Evolutionary conservation across 2,113 vertebrate genomes (phyloP).

Genomic region (Boleophthalmus pectinirostris): DNA sequence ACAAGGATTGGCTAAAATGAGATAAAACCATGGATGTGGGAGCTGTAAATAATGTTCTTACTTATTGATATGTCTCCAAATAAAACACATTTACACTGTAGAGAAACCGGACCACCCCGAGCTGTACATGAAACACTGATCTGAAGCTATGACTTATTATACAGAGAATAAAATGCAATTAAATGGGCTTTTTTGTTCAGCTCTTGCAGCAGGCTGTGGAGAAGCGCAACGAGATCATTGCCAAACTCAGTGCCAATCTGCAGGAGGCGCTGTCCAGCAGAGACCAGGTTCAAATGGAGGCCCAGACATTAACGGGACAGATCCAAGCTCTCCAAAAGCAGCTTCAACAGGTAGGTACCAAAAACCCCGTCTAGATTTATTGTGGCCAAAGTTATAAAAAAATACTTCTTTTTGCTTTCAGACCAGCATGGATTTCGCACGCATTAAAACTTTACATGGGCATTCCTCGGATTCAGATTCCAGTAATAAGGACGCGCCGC

Average conservation of each 20-base stretch:
- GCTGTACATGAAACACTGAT: no score
- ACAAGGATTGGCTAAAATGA: no score
- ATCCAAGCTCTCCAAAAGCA: constrained; percentile 80
- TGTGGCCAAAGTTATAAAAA: background rate
- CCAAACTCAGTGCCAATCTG: constrained; percentile 77
- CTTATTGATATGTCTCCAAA: no score
- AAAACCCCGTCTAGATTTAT: background rate
- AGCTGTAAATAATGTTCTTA: no score
- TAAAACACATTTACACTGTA: no score
- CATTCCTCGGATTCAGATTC: constrained; percentile 54
- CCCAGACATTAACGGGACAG: constrained; percentile 68
- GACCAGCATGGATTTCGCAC: constrained; percentile 77
- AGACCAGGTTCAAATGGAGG: constrained; percentile 80
- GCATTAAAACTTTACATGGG: constrained; percentile 67
- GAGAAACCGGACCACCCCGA: no score
- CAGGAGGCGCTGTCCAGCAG: constrained; percentile 72
- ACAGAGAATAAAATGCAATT: background rate
- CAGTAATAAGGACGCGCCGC: constrained; percentile 49
- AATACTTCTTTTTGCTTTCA: constrained; percentile 32
- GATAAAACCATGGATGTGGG: no score
- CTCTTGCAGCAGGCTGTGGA: constrained; percentile 77
- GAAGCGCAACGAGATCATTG: constrained; percentile 83
- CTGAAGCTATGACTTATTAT: no score
- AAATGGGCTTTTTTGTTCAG: constrained; percentile 42
- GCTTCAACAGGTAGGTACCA: constrained; percentile 77